Evolutionary conservation across 2,113 vertebrate species (phyloP).

Genomic region (Naja naja): DNA sequence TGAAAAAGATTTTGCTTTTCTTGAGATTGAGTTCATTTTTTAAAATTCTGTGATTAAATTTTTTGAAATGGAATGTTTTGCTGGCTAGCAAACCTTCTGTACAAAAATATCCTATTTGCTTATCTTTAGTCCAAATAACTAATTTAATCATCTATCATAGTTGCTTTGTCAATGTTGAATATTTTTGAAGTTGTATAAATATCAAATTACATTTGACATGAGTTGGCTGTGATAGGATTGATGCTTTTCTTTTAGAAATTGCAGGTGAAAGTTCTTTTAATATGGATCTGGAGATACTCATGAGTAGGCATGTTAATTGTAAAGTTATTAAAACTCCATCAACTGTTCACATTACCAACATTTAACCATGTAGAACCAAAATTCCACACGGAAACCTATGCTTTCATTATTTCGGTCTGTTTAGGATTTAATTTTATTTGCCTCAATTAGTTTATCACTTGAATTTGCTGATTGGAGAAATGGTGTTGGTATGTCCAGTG

Average conservation of each 20-base stretch:
- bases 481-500: background rate
- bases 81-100: background rate
- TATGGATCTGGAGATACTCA: background rate
- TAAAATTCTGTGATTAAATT: background rate
- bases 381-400: background rate
- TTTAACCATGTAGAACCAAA: background rate
- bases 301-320: background rate
- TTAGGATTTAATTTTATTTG: background rate
- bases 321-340: background rate
- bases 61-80: background rate
- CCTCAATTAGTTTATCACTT: background rate
- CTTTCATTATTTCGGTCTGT: background rate
- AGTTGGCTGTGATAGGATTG: background rate
- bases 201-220: background rate
- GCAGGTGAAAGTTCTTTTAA: background rate
- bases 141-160: background rate
- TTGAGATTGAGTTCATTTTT: background rate
- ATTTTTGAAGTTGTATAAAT: background rate
- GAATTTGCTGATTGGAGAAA: background rate
- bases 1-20: background rate
- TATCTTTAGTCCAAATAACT: background rate
- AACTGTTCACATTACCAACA: background rate
- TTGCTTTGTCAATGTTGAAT: background rate
- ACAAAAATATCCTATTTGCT: background rate
- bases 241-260: background rate